A percentile compares a stretch with the other conserved stretches of the same genome.
phyloP scores from a whole-genome alignment of 2,888 invertebrate species.

The Erannis defoliaria region DNA sequence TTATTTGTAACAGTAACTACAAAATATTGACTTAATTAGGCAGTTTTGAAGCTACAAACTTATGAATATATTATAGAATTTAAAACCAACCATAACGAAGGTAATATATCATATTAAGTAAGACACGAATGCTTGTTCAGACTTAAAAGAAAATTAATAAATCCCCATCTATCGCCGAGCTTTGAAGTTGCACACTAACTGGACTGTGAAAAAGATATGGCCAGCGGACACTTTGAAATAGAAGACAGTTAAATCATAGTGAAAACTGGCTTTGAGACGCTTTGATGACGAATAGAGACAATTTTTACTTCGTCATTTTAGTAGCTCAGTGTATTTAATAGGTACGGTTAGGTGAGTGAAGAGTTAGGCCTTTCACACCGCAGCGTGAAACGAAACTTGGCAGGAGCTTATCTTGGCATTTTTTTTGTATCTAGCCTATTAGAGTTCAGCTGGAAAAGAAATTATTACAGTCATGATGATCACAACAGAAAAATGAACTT shows the following conservation, averaged over 20 bases:
- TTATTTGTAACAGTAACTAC: no score
- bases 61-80: constrained; percentile 16
- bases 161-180: constrained; percentile 31
- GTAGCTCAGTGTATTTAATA: no score
- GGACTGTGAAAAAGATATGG: constrained; percentile 38
- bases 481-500: no score
- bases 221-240: constrained; percentile 24
- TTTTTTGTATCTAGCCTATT: no score
- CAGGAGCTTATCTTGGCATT: no score
- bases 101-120: constrained; percentile 29
- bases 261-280: constrained; percentile 1
- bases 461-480: no score
- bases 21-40: no score
- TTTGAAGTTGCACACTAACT: constrained; percentile 46
- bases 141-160: constrained; percentile 49
- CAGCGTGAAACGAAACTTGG: no score
- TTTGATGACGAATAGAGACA: not conserved
- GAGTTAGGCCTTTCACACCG: no score
- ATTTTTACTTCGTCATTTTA: not conserved
- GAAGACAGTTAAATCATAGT: constrained; percentile 8
- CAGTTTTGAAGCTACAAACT: not conserved
- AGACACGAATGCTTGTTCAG: constrained; percentile 25
- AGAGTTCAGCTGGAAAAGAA: no score
- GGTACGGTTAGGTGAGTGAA: no score
- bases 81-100: constrained; percentile 28